Evolutionary conservation across 2,888 invertebrate genomes (phyloP), one percentile per base, ranked within the genome.

Genomic region (Micropterix aruncella): DNA sequence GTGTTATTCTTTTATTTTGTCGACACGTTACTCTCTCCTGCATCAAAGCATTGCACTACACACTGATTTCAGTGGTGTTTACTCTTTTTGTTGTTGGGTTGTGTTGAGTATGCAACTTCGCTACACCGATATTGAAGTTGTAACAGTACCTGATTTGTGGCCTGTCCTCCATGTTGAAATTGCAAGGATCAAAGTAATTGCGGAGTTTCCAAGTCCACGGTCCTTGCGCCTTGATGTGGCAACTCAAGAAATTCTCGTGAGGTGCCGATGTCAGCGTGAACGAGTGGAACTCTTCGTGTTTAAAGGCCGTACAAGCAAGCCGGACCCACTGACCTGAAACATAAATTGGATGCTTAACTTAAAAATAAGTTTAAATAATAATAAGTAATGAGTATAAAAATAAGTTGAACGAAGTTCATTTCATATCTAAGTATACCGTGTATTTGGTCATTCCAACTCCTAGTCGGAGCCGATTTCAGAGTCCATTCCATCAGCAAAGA

Each of bases 201-300:
- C 95, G 75, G 16, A 96, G 66, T 55, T 95, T 94, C 94, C 94
- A 96, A 0, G 95, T 95, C 94, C 94, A 95, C 0, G 94, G 94
- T 0, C 95, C 82, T 58, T 78, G 78, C 0, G 78, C 78, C 52
- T 95, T 96, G 52, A 96, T 95, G 60, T 95, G 95, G 56, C 94
- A 90, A 2, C 93, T 92, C 9, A 96, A 73, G 61, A 82, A 91
- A 62, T 93, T 92, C 62, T 95, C 93, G 57, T 96, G 95, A 0
- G 95, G 95, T 0, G 94, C 93, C 9, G 94, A 95, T 1, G 95
- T 95, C 42, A 96, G 63, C 0, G 95, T 95, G 61, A 96, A 93
- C 12, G 94, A 93, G 62, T 96, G 95, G 65, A 89, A 93, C 62
- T 95, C 95, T 55, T 85, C 82, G 7, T 84, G 82, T 48, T 83